phyloP scores from a whole-genome alignment of 2,113 vertebrate genomes.

The Struthidea cinerea region DNA sequence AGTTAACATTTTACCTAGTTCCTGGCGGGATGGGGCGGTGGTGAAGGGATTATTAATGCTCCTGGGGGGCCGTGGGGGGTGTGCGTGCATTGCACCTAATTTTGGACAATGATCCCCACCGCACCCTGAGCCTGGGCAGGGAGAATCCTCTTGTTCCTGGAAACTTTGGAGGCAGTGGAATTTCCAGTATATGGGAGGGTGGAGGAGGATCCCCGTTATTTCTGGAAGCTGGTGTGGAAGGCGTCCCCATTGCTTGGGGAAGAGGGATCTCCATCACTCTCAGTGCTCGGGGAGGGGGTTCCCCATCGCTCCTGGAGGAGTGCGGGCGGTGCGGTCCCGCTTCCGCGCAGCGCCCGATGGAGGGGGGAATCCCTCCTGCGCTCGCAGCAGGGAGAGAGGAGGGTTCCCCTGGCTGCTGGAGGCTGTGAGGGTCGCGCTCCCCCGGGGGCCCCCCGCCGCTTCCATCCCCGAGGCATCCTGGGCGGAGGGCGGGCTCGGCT shows the following conservation, averaged over 20 bases:
- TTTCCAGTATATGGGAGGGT: fast-evolving
- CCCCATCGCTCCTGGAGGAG: fast-evolving
- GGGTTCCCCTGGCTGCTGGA: not conserved
- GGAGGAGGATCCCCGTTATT: not conserved
- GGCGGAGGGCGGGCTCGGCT: constrained; percentile 42
- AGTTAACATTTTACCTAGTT: too few species aligned
- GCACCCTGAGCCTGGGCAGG: not conserved
- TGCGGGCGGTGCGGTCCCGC: not conserved
- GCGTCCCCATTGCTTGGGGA: fast-evolving
- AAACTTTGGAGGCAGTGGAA: not conserved
- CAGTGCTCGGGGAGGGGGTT: not conserved
- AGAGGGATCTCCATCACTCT: not conserved
- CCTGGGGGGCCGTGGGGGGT: fast-evolving
- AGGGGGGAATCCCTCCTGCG: fast-evolving
- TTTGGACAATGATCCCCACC: not conserved
- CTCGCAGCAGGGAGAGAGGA: fast-evolving
- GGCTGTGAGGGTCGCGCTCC: not conserved
- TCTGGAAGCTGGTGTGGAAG: not conserved
- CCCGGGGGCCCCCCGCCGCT: not conserved
- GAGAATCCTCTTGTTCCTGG: not conserved
- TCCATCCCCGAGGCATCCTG: constrained; percentile 37
- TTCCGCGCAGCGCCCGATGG: fast-evolving
- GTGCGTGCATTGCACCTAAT: not conserved
- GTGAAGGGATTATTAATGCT: not conserved
- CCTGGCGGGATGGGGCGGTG: fast-evolving